Evolutionary conservation across 2,888 invertebrate genomes (phyloP).

Genomic region (Anagyrus pseudococci): DNA sequence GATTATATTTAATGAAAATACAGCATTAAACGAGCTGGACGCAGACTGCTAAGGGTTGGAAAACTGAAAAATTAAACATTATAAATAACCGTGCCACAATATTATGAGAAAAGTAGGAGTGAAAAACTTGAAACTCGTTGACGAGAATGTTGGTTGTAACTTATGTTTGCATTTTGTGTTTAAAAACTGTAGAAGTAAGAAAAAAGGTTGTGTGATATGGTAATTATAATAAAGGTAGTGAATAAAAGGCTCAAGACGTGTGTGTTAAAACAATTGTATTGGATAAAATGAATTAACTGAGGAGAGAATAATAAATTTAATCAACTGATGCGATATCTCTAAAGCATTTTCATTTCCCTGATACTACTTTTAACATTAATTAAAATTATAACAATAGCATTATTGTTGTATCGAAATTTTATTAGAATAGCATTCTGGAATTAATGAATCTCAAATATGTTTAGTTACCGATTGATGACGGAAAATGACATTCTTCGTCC

Average conservation of each 20-base stretch:
- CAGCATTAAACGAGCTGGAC: conserved; percentile 16
- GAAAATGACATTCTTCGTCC: too few relatives aligned
- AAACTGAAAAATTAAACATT: conserved; percentile 22
- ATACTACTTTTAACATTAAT: too few relatives aligned
- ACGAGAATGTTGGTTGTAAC: conserved; percentile 24
- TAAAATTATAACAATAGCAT: too few relatives aligned
- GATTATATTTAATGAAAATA: conserved; percentile 16
- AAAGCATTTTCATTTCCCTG: too few relatives aligned
- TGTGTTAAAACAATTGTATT: conserved; percentile 38
- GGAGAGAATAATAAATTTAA: conserved; percentile 54
- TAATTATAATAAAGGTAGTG: neutral
- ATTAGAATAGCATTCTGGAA: too few relatives aligned
- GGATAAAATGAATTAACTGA: conserved; percentile 41
- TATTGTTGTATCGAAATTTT: too few relatives aligned
- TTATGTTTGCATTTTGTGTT: conserved; percentile 32
- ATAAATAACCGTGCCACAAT: conserved; percentile 31
- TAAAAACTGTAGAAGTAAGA: conserved; percentile 20
- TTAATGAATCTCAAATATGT: too few relatives aligned
- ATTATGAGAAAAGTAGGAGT: conserved; percentile 20
- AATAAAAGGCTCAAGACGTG: conserved; percentile 15
- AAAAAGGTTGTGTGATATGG: conserved; percentile 21
- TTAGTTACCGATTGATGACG: too few relatives aligned
- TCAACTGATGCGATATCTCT: conserved; percentile 43
- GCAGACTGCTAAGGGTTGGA: conserved; percentile 20
- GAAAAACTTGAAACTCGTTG: conserved; percentile 29